Conservation (phyloP, 1,140 invertebrate genomes). For the Lasioglossum albipes region DNA sequence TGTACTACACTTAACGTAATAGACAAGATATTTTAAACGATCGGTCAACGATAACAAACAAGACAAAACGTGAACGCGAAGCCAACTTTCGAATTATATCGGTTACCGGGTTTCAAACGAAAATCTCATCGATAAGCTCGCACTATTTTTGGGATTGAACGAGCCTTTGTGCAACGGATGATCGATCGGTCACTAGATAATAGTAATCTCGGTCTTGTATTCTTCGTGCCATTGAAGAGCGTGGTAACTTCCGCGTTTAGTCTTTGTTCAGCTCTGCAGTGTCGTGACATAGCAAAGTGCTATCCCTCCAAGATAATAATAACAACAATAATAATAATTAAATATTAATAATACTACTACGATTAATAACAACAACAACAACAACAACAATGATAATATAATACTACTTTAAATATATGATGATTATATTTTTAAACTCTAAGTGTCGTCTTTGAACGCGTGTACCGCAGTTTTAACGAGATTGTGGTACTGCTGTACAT, state of each 20-base stretch:
- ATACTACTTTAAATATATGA: slow-evolving; percentile 78
- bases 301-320: slow-evolving; percentile 80
- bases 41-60: slow-evolving; percentile 8
- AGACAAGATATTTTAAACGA: slow-evolving; percentile 14
- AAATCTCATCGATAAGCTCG: not conserved
- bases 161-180: not conserved
- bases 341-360: slow-evolving; percentile 66
- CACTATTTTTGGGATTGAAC: not conserved
- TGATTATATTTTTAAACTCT: slow-evolving; percentile 81
- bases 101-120: not conserved
- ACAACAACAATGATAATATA: slow-evolving; percentile 66
- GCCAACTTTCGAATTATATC: not conserved
- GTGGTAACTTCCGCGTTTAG: slow-evolving; percentile 78
- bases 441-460: slow-evolving; percentile 78
- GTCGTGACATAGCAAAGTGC: slow-evolving; percentile 78
- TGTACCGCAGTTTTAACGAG: slow-evolving; percentile 66
- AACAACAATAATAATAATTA: slow-evolving; percentile 66
- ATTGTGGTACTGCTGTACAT: slow-evolving; percentile 74
- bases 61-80: not conserved
- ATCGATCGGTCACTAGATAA: slow-evolving; percentile 23
- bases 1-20: slow-evolving; percentile 25
- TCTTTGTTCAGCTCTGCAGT: slow-evolving; percentile 77
- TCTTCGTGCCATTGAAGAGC: slow-evolving; percentile 79
- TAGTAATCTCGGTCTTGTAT: slow-evolving; percentile 40
- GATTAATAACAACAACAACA: slow-evolving; percentile 65